These are phyloP conservation scores for Alexandromys fortis DNA, from an alignment of 2,113 vertebrate genomes.

Conservation along the genomic window DNA sequence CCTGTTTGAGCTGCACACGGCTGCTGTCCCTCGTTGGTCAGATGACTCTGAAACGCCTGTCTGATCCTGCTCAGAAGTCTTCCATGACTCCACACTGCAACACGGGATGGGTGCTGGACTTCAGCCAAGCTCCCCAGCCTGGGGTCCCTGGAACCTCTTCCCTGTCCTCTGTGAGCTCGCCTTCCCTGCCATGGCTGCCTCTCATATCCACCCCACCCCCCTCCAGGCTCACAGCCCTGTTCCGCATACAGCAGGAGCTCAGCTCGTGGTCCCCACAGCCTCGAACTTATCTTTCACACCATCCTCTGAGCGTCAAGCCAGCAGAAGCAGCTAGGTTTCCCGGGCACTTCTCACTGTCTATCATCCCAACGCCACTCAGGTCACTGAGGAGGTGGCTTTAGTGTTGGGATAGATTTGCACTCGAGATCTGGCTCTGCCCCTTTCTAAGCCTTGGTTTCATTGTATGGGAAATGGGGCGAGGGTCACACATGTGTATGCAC, in stretches of 20 bases:
- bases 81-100: not conserved
- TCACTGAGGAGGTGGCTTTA: not conserved
- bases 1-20: not conserved
- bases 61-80: not conserved
- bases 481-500: not conserved
- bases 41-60: not conserved
- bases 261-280: not conserved
- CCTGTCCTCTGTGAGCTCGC: not conserved
- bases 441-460: not conserved
- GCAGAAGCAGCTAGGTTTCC: not conserved
- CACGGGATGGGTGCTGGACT: no score
- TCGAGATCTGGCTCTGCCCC: not conserved
- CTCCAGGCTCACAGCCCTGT: not conserved
- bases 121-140: not conserved
- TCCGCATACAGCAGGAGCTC: not conserved
- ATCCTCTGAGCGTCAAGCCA: no score
- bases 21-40: not conserved
- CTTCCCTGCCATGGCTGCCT: not conserved
- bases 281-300: no score
- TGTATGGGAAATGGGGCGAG: not conserved
- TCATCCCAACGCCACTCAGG: accelerated
- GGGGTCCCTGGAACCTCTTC: not conserved
- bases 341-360: not conserved
- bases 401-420: not conserved
- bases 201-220: not conserved